Percentiles rank a stretch among this genome's conserved stretches.
Conservation (phyloP, 1,140 invertebrate species). For the Bombus polaris region DNA sequence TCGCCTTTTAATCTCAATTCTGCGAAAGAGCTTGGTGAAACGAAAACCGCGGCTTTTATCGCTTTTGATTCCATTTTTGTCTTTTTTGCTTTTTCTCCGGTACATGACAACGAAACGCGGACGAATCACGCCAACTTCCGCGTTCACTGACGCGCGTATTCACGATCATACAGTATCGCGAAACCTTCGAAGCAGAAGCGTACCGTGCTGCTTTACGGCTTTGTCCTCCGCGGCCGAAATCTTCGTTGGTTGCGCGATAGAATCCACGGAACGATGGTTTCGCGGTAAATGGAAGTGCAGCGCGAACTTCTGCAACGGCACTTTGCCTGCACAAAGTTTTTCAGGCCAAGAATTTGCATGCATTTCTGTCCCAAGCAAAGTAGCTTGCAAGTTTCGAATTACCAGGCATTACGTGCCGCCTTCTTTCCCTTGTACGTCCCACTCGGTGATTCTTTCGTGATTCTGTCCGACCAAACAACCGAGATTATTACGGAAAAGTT, state of each 20-base stretch:
- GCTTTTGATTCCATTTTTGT: neutral
- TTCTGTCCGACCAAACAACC: no score
- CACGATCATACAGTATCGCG: neutral
- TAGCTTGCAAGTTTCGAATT: slow-evolving; percentile 18
- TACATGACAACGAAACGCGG: neutral
- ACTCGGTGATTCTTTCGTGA: no score
- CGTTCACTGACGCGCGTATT: neutral
- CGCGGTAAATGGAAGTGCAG: slow-evolving; percentile 3
- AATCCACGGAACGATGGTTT: slow-evolving; percentile 23
- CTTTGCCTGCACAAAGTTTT: slow-evolving; percentile 1
- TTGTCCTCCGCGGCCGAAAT: neutral
- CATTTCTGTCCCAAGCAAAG: neutral
- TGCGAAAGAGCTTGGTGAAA: neutral
- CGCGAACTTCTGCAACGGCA: slow-evolving; percentile 1
- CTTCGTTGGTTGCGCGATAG: neutral
- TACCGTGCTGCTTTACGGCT: neutral
- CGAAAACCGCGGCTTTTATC: neutral
- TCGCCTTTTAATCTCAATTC: slow-evolving; percentile 12
- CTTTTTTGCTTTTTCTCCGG: neutral
- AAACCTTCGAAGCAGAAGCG: neutral
- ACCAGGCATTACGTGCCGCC: neutral
- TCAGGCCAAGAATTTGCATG: slow-evolving; percentile 24
- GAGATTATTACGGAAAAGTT: neutral
- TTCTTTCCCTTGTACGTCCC: neutral
- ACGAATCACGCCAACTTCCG: neutral